Conservation (phyloP, 2,888 invertebrate genomes). For the Phaonia tiefii region DNA sequence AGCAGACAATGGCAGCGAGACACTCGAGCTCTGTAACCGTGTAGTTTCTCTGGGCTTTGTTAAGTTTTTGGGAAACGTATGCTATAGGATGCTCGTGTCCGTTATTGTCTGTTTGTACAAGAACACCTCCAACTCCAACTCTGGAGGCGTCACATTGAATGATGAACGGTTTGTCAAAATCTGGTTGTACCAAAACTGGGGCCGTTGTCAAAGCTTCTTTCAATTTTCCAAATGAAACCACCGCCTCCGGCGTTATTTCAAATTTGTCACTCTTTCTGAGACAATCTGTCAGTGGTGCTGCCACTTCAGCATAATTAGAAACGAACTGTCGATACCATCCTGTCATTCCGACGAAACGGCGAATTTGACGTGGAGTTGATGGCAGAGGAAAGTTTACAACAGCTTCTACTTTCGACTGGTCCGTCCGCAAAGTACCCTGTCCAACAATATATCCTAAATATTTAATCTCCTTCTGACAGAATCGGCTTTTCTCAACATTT, state of each 20-base stretch:
- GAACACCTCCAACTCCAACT: constrained; percentile 29
- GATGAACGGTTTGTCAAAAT: constrained; percentile 26
- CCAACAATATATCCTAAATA: constrained; percentile 48
- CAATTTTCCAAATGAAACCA: constrained; percentile 10
- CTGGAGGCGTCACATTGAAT: constrained; percentile 48
- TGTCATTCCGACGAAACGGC: constrained; percentile 47
- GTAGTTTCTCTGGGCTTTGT: constrained; percentile 44
- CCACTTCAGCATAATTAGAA: constrained; percentile 20
- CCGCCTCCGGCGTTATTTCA: constrained; percentile 25
- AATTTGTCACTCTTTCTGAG: neutral
- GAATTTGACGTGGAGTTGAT: neutral
- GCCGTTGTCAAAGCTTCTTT: constrained; percentile 41
- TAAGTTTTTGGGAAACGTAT: constrained; percentile 65
- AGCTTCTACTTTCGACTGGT: constrained; percentile 28
- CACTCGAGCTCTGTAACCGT: neutral
- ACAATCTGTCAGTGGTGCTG: constrained; percentile 24
- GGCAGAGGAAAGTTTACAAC: constrained; percentile 37
- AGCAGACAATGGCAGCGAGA: neutral
- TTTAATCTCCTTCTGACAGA: constrained; percentile 34
- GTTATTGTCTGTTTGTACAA: constrained; percentile 28
- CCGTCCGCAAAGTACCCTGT: constrained; percentile 30
- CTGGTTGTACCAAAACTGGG: constrained; percentile 41
- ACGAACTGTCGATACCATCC: constrained; percentile 53
- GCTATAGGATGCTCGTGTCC: constrained; percentile 29
- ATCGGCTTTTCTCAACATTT: constrained; percentile 39